Percentiles rank a stretch among this genome's conserved stretches.
These are phyloP conservation scores for Araneus ventricosus DNA, from an alignment of 1,140 invertebrate species.

Conservation along the genomic window DNA sequence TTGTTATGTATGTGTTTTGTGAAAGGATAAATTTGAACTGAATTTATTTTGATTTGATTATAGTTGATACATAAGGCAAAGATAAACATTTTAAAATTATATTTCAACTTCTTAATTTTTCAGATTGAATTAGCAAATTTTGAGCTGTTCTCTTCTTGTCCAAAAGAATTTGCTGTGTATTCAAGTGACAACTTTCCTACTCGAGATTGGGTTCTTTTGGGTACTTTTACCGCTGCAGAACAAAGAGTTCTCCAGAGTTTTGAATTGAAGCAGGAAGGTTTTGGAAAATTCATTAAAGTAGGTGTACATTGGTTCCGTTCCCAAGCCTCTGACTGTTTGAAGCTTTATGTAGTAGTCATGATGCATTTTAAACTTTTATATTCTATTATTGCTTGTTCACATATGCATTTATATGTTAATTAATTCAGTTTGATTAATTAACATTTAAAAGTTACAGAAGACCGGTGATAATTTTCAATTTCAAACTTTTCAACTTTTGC, in stretches of 20 bases:
- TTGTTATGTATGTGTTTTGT: not conserved
- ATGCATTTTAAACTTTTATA: too few species aligned
- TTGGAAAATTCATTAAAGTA: constrained; percentile 93
- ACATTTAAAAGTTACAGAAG: too few species aligned
- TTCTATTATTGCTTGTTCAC: too few species aligned
- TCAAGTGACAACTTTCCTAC: constrained; percentile 95
- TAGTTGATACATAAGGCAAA: not conserved
- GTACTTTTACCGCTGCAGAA: constrained; percentile 92
- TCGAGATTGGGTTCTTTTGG: constrained; percentile 93
- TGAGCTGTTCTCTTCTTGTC: constrained; percentile 98
- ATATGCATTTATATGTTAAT: too few species aligned
- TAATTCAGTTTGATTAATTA: too few species aligned
- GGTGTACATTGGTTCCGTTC: not conserved
- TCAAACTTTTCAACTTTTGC: too few species aligned
- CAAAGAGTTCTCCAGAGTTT: constrained; percentile 94
- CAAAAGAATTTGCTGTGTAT: constrained; percentile 90
- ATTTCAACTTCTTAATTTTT: constrained; percentile 76
- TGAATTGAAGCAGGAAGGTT: constrained; percentile 87
- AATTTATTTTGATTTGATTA: not conserved
- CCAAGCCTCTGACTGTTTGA: too few species aligned
- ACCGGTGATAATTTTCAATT: too few species aligned
- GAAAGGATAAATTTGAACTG: not conserved
- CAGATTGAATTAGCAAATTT: constrained; percentile 97
- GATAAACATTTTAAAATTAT: not conserved
- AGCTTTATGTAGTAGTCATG: too few species aligned